phyloP scores from a whole-genome alignment of 2,888 invertebrate genomes.

The Chaetogeoica ovagalla region DNA sequence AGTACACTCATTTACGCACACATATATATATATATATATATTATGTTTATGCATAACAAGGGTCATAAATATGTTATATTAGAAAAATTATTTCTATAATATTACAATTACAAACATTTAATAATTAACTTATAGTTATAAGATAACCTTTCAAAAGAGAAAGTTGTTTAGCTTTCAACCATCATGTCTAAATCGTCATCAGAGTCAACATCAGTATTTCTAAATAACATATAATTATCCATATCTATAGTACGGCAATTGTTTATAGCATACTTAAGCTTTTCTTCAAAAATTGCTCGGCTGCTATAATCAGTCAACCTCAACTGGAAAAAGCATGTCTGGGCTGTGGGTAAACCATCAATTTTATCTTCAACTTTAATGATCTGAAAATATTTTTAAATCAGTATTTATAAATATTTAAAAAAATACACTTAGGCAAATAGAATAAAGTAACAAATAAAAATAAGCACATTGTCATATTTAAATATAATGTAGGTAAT shows the following conservation, averaged over 20 bases:
- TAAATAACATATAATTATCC: conserved; percentile 71
- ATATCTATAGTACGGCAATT: conserved; percentile 71
- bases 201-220: conserved; percentile 64
- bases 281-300: conserved; percentile 66
- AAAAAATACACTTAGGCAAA: too few relatives aligned
- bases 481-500: too few relatives aligned
- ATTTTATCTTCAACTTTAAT: conserved; percentile 65
- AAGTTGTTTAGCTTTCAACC: conserved; percentile 2
- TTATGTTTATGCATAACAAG: neutral
- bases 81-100: conserved; percentile 1
- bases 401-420: neutral
- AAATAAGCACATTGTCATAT: too few relatives aligned
- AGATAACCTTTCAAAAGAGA: neutral
- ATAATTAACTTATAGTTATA: neutral
- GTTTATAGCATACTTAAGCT: conserved; percentile 68
- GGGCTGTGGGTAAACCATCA: conserved; percentile 68
- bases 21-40: neutral
- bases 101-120: too few relatives aligned
- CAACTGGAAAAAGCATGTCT: conserved; percentile 68
- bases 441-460: too few relatives aligned
- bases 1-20: conserved; percentile 4
- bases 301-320: conserved; percentile 67
- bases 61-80: neutral
- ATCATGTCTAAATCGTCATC: conserved; percentile 60
- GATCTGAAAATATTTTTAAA: conserved; percentile 59